Conservation (phyloP, 2,797 vertebrate genomes). For the Scyliorhinus canicula region DNA sequence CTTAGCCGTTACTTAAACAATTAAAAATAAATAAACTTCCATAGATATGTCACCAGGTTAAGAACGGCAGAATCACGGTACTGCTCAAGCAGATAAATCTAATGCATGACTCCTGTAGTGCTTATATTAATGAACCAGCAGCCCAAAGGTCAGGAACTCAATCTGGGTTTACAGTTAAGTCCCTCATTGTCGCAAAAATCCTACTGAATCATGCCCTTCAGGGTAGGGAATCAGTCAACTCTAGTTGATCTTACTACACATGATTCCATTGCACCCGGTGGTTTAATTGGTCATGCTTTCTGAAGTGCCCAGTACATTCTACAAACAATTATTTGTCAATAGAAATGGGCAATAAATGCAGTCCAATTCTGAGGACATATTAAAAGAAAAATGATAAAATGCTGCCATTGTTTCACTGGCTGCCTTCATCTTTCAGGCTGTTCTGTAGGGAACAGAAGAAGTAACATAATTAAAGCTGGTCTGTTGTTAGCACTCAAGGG, state of each 20-base stretch:
- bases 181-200: neutral
- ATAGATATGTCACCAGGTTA: neutral
- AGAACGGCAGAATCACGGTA: neutral
- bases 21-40: neutral
- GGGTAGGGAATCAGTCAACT: neutral
- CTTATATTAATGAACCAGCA: neutral
- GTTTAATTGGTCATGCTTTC: neutral
- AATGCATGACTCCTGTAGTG: neutral
- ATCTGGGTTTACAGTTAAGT: neutral
- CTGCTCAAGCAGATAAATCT: neutral
- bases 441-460: neutral
- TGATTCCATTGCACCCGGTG: neutral
- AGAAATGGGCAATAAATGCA: neutral
- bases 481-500: neutral
- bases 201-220: neutral
- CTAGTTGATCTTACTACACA: neutral
- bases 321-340: neutral
- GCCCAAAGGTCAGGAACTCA: neutral
- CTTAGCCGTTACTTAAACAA: neutral
- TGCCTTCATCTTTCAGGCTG: neutral
- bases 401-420: neutral
- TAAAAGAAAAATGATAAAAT: too few relatives aligned
- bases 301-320: neutral
- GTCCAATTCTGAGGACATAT: neutral
- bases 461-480: neutral